Conservation (phyloP, 2,888 invertebrate species). For the Tortricodes alternella region DNA sequence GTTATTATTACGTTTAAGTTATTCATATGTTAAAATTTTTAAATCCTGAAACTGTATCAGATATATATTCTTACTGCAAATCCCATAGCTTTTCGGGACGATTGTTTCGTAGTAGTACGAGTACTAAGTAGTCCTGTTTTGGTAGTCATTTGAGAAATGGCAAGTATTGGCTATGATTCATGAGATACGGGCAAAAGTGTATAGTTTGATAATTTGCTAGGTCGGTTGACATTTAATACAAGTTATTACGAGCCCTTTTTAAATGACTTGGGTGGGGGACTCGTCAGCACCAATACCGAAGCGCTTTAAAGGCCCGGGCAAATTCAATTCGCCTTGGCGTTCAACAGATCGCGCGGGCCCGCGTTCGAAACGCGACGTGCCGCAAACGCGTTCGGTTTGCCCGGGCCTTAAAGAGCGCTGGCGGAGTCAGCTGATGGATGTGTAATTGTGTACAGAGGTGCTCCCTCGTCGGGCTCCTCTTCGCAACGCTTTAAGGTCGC, state of each 20-base stretch:
- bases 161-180: not conserved
- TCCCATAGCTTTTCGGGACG: not conserved
- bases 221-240: not conserved
- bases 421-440: not conserved
- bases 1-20: constrained; percentile 19
- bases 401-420: not conserved
- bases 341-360: too few relatives aligned
- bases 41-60: not conserved
- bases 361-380: too few relatives aligned
- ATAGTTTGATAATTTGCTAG: not conserved
- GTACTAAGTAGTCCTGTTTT: too few relatives aligned
- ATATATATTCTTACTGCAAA: constrained; percentile 9
- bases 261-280: too few relatives aligned
- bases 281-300: too few relatives aligned
- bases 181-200: not conserved
- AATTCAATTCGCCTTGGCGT: too few relatives aligned
- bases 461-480: constrained; percentile 44
- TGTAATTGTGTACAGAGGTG: not conserved
- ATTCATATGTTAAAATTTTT: constrained; percentile 1
- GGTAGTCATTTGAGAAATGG: constrained; percentile 1
- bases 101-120: not conserved
- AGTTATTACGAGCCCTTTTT: too few relatives aligned
- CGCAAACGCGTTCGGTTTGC: too few relatives aligned
- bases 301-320: too few relatives aligned
- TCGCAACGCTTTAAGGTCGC: constrained; percentile 61